Evolutionary conservation across 2,797 vertebrate species (phyloP).

Genomic region (Adelosebastes latens): DNA sequence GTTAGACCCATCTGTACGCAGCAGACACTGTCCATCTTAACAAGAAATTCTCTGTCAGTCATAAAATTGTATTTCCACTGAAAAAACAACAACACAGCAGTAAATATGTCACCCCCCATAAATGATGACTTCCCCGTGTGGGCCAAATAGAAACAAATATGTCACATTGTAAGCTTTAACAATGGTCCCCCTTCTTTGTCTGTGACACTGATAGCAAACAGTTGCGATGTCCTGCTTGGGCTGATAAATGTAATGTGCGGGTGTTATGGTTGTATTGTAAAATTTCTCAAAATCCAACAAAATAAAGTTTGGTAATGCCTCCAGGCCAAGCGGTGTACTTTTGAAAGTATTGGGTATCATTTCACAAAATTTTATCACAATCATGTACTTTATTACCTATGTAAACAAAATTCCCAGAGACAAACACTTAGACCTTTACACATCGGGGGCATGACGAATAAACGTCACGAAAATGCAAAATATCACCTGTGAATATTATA

Average conservation of each 20-base stretch:
- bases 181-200: conserved; percentile 17
- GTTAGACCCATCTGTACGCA: background rate
- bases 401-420: too few relatives aligned
- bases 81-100: conserved; percentile 41
- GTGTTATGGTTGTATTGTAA: background rate
- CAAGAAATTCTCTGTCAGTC: conserved; percentile 33
- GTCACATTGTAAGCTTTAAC: conserved; percentile 43
- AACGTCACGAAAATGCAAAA: too few relatives aligned
- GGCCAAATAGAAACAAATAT: conserved; percentile 32
- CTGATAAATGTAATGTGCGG: background rate
- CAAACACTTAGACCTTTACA: too few relatives aligned
- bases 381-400: background rate
- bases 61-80: conserved; percentile 48
- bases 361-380: background rate
- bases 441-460: accelerated
- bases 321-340: background rate
- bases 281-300: background rate
- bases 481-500: too few relatives aligned
- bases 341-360: background rate
- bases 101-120: conserved; percentile 51
- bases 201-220: conserved; percentile 24
- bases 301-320: background rate
- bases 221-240: background rate
- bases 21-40: conserved; percentile 18
- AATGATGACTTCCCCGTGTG: conserved; percentile 47